Percentiles rank a stretch among this genome's conserved stretches.
Evolutionary conservation across 2,113 vertebrate species (phyloP).

Genomic region (Vidua macroura): DNA sequence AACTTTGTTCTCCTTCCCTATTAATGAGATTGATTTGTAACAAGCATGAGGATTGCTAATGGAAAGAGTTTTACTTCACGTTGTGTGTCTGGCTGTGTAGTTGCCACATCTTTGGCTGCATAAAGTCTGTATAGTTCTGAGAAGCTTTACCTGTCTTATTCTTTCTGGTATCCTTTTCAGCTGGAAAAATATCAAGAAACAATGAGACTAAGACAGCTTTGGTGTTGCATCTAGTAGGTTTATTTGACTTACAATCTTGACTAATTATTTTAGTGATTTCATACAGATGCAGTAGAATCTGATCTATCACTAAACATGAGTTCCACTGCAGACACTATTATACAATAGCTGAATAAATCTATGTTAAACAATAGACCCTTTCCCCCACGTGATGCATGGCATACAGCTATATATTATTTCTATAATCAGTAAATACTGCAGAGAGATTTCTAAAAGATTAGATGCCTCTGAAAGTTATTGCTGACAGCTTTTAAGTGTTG

Average conservation of each 20-base stretch:
- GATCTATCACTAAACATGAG: not conserved
- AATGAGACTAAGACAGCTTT: not conserved
- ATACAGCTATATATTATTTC: not conserved
- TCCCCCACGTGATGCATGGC: not conserved
- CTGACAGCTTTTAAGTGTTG: not conserved
- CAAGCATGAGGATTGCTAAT: not conserved
- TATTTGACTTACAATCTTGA: not conserved
- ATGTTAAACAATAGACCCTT: not conserved
- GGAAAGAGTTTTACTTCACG: not conserved
- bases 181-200: not conserved
- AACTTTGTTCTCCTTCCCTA: not conserved
- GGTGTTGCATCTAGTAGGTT: not conserved
- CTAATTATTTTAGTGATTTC: not conserved
- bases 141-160: not conserved
- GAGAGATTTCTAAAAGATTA: not conserved
- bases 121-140: not conserved
- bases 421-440: not conserved
- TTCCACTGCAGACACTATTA: not conserved
- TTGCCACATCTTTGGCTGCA: not conserved
- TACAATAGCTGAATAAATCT: not conserved
- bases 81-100: not conserved
- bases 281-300: not conserved
- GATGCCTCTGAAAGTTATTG: not conserved
- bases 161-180: not conserved
- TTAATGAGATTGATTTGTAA: not conserved